Base-by-base conservation (phyloP, 2,113 vertebrate genomes). In the Sminthopsis crassicaudata region DNA sequence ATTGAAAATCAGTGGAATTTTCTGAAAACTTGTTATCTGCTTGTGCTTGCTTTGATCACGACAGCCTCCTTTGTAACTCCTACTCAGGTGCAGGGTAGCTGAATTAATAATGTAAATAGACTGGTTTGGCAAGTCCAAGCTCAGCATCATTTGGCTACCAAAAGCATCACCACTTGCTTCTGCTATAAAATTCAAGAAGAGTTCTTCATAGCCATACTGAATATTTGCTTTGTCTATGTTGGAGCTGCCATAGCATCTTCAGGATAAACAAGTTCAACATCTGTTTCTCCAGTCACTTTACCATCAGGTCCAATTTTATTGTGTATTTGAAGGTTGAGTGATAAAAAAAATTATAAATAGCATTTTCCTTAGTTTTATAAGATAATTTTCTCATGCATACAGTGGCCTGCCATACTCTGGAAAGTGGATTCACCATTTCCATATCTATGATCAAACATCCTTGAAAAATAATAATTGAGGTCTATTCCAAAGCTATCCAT, bases 141-240 rank as follows among this genome's bases (percentile, higher is more conserved):
- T 8, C 96, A 99, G 99, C 99, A 99, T 99, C 99, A 99, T 99
- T 94, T 99, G 99, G 97, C 99, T 99, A 96, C 99, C 98, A 54
- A 99, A 99, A 92, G 99, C 99, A 89, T 99, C 99, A 90, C 99
- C 99, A 96, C 98, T 99, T 92, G 99, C 99, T 97, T 99, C 99
- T 96, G 99, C 99, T 98, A 99, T 99, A 92, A 99, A 99, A 98
- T 99, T 99, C 97, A 99, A 97, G 98, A 99, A 99, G 97, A 99
- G 99, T 93, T 99, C 99, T 96, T 99, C 99, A 0, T 99, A 99
- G 98, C 99, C 99, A 97, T 99, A 99, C 95, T 99, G 99, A 99
- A 99, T 99, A 96, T 99, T 99, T 89, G 99, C 99, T 98, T 99
- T 99, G 98, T 99, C 99, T 98, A 99, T 88, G 99, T 99, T 99